Evolutionary conservation across 2,888 invertebrate genomes (phyloP).

Genomic region (Tethea ocularis): DNA sequence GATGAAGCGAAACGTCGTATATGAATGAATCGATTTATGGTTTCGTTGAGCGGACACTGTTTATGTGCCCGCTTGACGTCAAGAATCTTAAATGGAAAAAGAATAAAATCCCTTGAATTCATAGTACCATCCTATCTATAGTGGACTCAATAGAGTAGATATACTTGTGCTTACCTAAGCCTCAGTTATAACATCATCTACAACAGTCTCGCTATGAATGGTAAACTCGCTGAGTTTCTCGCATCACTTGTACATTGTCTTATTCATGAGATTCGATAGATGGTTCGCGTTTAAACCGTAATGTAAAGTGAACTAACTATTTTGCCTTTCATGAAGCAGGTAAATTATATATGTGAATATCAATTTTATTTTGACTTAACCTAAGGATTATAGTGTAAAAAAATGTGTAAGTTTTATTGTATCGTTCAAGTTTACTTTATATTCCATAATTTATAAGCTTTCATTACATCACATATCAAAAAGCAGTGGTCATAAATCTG

Average conservation of each 20-base stretch:
- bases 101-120: slow-evolving; percentile 49
- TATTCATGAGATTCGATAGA: neutral
- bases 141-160: neutral
- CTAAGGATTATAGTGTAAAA: neutral
- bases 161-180: neutral
- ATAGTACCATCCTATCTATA: slow-evolving; percentile 27
- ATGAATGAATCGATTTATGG: slow-evolving; percentile 79
- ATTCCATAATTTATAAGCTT: neutral
- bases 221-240: neutral
- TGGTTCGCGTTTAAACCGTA: neutral
- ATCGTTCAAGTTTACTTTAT: neutral
- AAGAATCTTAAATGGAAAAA: slow-evolving; percentile 62
- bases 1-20: slow-evolving; percentile 73
- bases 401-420: neutral
- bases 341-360: neutral
- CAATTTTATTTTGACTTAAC: neutral
- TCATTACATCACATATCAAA: neutral
- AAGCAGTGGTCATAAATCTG: slow-evolving; percentile 18
- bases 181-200: neutral
- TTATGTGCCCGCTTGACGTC: slow-evolving; percentile 71
- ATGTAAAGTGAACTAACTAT: neutral
- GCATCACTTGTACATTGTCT: neutral
- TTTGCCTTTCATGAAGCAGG: neutral
- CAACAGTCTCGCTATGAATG: neutral
- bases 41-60: slow-evolving; percentile 64